Base-by-base conservation (phyloP, 2,888 invertebrate species). In the Aphidoletes aphidimyza region DNA sequence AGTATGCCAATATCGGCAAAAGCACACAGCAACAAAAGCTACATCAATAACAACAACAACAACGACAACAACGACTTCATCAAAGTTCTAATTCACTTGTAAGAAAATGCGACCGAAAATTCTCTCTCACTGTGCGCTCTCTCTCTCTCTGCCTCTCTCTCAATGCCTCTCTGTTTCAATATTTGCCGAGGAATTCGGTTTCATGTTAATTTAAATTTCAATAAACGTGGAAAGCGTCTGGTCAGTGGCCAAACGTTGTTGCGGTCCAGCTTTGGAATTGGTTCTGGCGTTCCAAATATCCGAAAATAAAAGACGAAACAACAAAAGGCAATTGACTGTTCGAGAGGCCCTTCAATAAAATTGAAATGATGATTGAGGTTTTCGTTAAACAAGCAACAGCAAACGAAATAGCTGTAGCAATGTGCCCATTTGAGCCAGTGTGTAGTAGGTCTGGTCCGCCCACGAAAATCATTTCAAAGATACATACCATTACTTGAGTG, bases 121-220 rank as follows among this genome's bases (percentile, higher is more conserved):
- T 69, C 54, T 22, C 22, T 26, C 26, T 54, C 47, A 47, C 2
- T 47, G 8, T 11, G 11, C 39, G 5, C 39, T 8, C 39, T 8
- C 39, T 8, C 11, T 39, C 39, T 39, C 39, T 39, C 39, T 39
- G 6, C 11, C 39, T 39, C 39, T 39, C 39, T 39, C 39, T 39
- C 39, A 39, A 5, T 39, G 6, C 11, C 39, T 39, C 39, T 39
- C 39, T 39, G 6, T 39, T 11, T 39, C 39, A 30, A 30, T 69
- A 34, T 69, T 69, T 69, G 30, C 69, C 69, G 3, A 69, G 30
- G 30, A 69, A 34, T 69, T 30, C 54, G 69, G 3, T 69, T 69
- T 69, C 30, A 69, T 69, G 69, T 69, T 69, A 69, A 69, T 69
- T 69, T 69, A 69, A 69, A 69, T 69, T 69, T 69, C 69, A 69